Conservation (phyloP, 2,888 invertebrate species). For the Charanyca ferruginea region DNA sequence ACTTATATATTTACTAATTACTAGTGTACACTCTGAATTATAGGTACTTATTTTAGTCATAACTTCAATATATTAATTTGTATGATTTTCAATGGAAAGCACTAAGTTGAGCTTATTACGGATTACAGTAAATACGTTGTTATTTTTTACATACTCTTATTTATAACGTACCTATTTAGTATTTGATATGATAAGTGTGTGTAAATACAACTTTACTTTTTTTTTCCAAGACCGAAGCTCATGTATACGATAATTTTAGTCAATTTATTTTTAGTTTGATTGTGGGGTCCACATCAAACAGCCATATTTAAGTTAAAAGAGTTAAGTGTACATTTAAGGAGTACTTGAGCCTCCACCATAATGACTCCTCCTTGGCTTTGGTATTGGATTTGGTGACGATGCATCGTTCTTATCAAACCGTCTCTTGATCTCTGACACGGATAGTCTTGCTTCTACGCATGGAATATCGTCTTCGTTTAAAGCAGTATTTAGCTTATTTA, state of each 20-base stretch:
- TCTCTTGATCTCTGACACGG: slow-evolving; percentile 88
- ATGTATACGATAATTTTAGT: slow-evolving; percentile 3
- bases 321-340: slow-evolving; percentile 63
- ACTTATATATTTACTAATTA: slow-evolving; percentile 30
- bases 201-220: slow-evolving; percentile 11
- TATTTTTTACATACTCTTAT: slow-evolving; percentile 1
- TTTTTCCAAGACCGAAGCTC: neutral
- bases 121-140: slow-evolving; percentile 4
- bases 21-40: slow-evolving; percentile 37
- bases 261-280: neutral
- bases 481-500: slow-evolving; percentile 87
- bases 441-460: slow-evolving; percentile 75
- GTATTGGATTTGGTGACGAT: slow-evolving; percentile 90
- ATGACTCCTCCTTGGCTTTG: slow-evolving; percentile 91
- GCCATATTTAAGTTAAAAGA: slow-evolving; percentile 19
- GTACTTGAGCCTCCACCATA: slow-evolving; percentile 81
- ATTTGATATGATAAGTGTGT: slow-evolving; percentile 18
- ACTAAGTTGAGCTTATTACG: neutral
- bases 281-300: slow-evolving; percentile 20
- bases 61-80: slow-evolving; percentile 24
- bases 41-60: slow-evolving; percentile 33
- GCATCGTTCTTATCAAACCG: slow-evolving; percentile 89
- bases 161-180: no score
- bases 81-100: slow-evolving; percentile 23
- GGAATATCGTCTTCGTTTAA: slow-evolving; percentile 83